Evolutionary conservation across 1,140 invertebrate genomes (phyloP).

Genomic region (Drosophila prosaltans): DNA sequence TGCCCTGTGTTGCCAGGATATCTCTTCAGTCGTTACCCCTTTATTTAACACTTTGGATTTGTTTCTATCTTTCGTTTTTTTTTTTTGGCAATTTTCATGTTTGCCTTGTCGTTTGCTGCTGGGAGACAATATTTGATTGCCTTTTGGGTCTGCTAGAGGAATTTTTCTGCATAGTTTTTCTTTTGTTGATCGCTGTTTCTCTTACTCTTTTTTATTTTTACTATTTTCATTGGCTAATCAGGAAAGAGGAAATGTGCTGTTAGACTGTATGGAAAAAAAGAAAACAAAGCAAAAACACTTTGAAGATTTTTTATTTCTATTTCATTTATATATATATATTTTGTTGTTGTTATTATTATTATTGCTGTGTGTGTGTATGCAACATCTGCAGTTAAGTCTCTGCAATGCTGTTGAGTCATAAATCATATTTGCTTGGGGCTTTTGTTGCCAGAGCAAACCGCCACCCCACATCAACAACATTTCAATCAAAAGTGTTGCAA

Average conservation of each 20-base stretch:
- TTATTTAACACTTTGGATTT: conserved; percentile 13
- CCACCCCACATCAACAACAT: conserved; percentile 51
- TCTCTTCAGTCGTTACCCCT: conserved; percentile 18
- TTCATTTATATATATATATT: background rate
- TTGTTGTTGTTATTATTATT: background rate
- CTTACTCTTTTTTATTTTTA: conserved; percentile 6
- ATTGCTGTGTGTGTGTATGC: conserved; percentile 26
- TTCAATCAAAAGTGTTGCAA: conserved; percentile 74
- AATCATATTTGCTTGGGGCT: conserved; percentile 75
- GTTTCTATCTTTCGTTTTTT: conserved; percentile 26
- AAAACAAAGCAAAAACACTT: background rate
- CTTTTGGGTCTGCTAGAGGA: conserved; percentile 39
- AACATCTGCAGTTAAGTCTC: conserved; percentile 46
- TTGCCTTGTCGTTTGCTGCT: conserved; percentile 17
- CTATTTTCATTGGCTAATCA: background rate
- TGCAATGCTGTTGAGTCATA: conserved; percentile 52
- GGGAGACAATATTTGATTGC: conserved; percentile 45
- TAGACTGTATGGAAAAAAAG: background rate
- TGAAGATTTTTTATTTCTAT: background rate
- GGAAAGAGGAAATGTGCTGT: conserved; percentile 48
- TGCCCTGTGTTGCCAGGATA: background rate
- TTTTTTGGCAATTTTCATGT: conserved; percentile 49
- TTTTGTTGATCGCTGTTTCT: conserved; percentile 29
- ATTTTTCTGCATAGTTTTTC: conserved; percentile 19
- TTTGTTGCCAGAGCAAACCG: conserved; percentile 25